Conservation (phyloP, 2,113 vertebrate species). For the Hippocampus zosterae region DNA sequence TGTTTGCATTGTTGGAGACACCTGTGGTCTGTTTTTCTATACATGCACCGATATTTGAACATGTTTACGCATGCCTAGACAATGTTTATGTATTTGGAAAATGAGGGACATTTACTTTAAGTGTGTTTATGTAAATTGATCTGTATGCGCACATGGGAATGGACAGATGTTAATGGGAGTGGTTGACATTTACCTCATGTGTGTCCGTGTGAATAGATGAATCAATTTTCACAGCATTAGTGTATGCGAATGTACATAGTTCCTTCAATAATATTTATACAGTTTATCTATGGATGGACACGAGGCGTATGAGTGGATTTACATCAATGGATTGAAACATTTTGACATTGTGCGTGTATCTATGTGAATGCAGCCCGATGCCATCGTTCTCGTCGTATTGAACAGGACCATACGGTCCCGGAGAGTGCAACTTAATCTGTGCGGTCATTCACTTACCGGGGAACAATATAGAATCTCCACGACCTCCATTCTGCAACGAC, state of each 20-base stretch:
- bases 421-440: neutral
- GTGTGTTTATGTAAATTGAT: neutral
- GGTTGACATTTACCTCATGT: neutral
- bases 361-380: neutral
- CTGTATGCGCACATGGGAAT: neutral
- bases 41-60: too few relatives aligned
- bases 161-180: neutral
- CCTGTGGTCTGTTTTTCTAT: neutral
- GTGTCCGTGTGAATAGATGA: too few relatives aligned
- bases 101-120: neutral
- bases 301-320: too few relatives aligned
- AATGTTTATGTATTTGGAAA: neutral
- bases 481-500: conserved; percentile 24
- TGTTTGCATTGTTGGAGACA: neutral
- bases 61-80: neutral
- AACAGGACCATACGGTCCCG: neutral
- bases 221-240: too few relatives aligned
- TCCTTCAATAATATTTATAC: neutral
- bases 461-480: conserved; percentile 34
- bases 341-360: neutral
- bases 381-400: neutral
- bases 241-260: neutral
- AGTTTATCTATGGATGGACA: neutral
- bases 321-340: neutral
- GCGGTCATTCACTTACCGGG: conserved; percentile 26